Conservation (phyloP, 2,888 invertebrate species). For the Eupeodes latifasciatus region DNA sequence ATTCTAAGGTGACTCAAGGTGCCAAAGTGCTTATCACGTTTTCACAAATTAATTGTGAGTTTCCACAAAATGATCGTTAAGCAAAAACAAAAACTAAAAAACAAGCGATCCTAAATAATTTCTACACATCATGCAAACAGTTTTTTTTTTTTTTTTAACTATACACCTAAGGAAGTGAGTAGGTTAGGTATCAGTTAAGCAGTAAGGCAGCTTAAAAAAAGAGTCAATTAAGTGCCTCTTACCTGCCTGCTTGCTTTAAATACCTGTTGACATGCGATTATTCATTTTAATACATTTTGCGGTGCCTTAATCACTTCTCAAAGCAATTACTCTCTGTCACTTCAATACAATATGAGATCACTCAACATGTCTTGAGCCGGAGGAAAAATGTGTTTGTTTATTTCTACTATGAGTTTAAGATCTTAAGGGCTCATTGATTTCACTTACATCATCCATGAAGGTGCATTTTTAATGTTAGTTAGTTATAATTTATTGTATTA, state of each 20-base stretch:
- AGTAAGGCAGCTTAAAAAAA: background rate
- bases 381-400: background rate
- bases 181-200: background rate
- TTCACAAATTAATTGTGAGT: slow-evolving; percentile 64
- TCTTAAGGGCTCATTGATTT: slow-evolving; percentile 12
- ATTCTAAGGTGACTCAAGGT: background rate
- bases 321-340: slow-evolving; percentile 71
- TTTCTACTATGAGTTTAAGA: background rate
- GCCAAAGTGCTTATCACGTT: slow-evolving; percentile 12
- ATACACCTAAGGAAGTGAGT: background rate
- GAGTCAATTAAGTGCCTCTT: slow-evolving; percentile 45
- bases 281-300: slow-evolving; percentile 27
- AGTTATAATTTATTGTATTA: too few species aligned
- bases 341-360: slow-evolving; percentile 64
- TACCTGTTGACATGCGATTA: slow-evolving; percentile 75
- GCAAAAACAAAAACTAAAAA: background rate
- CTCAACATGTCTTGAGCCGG: slow-evolving; percentile 46
- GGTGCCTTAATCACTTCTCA: slow-evolving; percentile 52
- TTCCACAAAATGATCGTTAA: slow-evolving; percentile 51
- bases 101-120: slow-evolving; percentile 63
- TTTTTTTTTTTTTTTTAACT: background rate
- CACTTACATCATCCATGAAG: slow-evolving; percentile 7
- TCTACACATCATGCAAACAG: slow-evolving; percentile 59
- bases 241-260: slow-evolving; percentile 53
- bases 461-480: background rate